Evolutionary conservation across 1,140 invertebrate species (phyloP).

Genomic region (Planococcus citri): DNA sequence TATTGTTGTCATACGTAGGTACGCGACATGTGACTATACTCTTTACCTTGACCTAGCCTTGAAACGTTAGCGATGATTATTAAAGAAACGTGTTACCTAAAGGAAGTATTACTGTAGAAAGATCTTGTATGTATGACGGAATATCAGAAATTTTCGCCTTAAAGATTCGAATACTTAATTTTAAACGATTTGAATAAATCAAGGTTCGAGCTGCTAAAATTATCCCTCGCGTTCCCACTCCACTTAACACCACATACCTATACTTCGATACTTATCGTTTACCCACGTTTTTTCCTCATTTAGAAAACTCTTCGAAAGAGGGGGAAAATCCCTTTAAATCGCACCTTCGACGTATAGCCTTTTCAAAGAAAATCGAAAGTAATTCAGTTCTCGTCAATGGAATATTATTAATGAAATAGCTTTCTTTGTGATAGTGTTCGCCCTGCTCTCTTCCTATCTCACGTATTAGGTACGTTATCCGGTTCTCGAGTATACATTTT

Average conservation of each 20-base stretch:
- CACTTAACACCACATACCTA: no score
- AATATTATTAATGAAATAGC: background rate
- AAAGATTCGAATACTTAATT: no score
- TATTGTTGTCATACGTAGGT: background rate
- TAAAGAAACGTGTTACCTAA: background rate
- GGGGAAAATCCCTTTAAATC: no score
- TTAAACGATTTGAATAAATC: no score
- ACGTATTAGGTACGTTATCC: background rate
- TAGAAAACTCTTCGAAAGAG: no score
- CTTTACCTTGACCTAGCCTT: constrained; percentile 1
- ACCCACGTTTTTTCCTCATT: no score
- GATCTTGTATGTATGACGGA: no score
- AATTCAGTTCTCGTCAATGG: background rate
- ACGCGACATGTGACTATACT: background rate
- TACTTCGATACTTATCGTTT: no score
- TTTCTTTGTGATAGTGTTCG: background rate
- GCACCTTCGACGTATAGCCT: no score
- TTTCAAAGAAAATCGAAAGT: background rate
- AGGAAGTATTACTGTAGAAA: background rate
- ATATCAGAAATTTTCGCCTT: no score
- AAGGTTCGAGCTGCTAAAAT: no score
- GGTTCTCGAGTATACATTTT: background rate
- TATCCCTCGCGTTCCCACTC: no score
- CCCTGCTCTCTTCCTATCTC: background rate
- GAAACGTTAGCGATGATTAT: background rate